Percentiles rank a stretch among this genome's conserved stretches.
Evolutionary conservation across 2,888 invertebrate genomes (phyloP).

Genomic region (Ceratothoa steindachneri): DNA sequence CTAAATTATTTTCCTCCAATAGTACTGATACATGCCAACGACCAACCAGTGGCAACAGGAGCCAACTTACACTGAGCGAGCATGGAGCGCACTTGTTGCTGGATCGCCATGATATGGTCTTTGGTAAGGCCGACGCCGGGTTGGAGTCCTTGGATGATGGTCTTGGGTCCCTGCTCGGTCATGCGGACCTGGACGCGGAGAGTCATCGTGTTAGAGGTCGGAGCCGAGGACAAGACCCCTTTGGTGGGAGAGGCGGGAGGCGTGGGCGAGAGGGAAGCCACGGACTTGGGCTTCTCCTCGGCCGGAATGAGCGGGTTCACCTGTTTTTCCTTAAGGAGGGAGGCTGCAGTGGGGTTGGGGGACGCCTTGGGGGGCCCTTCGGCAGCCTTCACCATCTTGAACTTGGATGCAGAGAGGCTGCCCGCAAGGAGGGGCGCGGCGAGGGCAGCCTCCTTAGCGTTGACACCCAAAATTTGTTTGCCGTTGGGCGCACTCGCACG

Average conservation of each 20-base stretch:
- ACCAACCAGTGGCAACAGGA: too few relatives aligned
- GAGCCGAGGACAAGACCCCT: not conserved
- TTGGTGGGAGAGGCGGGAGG: not conserved
- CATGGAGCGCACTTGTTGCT: conserved; percentile 47
- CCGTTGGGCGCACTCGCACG: conserved; percentile 20
- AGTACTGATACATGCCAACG: too few relatives aligned
- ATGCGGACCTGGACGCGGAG: conserved; percentile 45
- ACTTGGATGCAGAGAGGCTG: not conserved
- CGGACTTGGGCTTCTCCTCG: not conserved
- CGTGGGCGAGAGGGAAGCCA: not conserved
- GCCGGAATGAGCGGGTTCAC: not conserved
- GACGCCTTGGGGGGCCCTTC: not conserved
- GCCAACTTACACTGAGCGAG: conserved; percentile 45
- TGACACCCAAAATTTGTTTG: conserved; percentile 30
- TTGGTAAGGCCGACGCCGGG: conserved; percentile 42
- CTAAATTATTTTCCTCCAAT: too few relatives aligned
- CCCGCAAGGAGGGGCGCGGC: not conserved
- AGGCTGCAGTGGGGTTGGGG: not conserved
- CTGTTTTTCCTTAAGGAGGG: not conserved
- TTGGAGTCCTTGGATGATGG: conserved; percentile 45
- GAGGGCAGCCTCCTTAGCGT: conserved; percentile 29
- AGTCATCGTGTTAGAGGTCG: conserved; percentile 22
- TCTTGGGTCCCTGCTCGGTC: conserved; percentile 50
- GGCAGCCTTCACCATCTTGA: not conserved
- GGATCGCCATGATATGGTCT: conserved; percentile 47